Evolutionary conservation across 1,140 invertebrate genomes (phyloP).

Genomic region (Drosophila quadrilineata): DNA sequence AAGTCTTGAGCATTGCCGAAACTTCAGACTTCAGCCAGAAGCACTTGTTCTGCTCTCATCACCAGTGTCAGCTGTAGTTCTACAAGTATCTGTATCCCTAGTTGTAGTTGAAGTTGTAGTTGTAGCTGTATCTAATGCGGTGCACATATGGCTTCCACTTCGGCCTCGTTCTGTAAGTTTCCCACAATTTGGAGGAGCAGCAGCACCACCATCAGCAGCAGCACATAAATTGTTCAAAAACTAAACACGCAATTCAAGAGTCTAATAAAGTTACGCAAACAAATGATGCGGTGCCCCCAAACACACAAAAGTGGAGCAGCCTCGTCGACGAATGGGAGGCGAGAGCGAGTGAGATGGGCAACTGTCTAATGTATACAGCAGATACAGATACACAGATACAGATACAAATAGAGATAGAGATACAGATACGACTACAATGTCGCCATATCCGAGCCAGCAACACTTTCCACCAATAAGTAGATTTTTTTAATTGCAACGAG

Average conservation of each 20-base stretch:
- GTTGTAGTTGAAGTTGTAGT: too few species aligned
- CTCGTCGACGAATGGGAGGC: background rate
- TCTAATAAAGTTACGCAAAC: slow-evolving; percentile 80
- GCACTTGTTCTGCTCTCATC: too few species aligned
- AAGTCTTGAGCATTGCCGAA: too few species aligned
- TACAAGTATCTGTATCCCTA: too few species aligned
- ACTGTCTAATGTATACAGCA: slow-evolving; percentile 58
- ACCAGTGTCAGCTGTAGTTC: slow-evolving; percentile 10
- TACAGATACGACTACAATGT: slow-evolving; percentile 56
- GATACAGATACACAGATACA: slow-evolving; percentile 29
- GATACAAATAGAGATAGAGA: slow-evolving; percentile 17
- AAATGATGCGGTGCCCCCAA: slow-evolving; percentile 76
- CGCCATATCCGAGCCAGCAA: slow-evolving; percentile 27
- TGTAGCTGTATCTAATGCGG: slow-evolving; percentile 30
- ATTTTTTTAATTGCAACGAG: slow-evolving; percentile 73
- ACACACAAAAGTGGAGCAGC: slow-evolving; percentile 66
- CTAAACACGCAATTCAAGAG: slow-evolving; percentile 78
- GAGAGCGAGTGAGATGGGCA: background rate
- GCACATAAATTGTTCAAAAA: slow-evolving; percentile 72
- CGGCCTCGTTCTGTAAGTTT: slow-evolving; percentile 44
- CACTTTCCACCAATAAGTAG: slow-evolving; percentile 74
- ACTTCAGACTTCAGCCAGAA: too few species aligned
- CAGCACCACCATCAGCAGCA: slow-evolving; percentile 1
- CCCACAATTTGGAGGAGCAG: slow-evolving; percentile 58
- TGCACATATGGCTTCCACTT: slow-evolving; percentile 60